Base-by-base conservation (phyloP, 92 coral and sea anemone genomes). In the Epizoanthus fatuus region DNA sequence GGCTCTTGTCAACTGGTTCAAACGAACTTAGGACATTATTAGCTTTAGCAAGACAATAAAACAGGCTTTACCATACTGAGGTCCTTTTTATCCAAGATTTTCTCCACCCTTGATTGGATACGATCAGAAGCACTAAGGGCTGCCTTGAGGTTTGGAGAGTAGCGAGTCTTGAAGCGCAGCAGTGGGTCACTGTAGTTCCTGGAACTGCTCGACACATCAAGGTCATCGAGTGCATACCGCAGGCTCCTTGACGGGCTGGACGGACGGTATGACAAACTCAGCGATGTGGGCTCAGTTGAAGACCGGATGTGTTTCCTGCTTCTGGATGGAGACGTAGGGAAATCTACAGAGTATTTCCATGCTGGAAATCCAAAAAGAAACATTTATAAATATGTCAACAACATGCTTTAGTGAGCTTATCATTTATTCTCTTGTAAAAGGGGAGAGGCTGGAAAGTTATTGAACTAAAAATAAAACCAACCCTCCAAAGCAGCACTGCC, bases 271-370 rank as follows among this genome's bases (percentile, higher is more conserved):
- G 99, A 97, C 53, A 70, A 89, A 35, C 97, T 86, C 45, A 91
- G 84, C 17, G 95, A 86, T 47, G 91, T 75, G 0, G 99, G 99
- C 49, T 92, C 99, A 42, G 99, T 97, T 12, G 95, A 90, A 19
- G 99, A 97, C 16, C 99, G 98, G 63, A 84, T 68, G 80, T 97
- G 99, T 37, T 89, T 89, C 53, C 88, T 78, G 29, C 93, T 81
- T 37, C 93, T 84, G 5, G 88, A 72, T 10, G 94, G 89, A 44
- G 77, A 79, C 14, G 90, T 20, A 4, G 99, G 99, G 65, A 95
- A 97, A 62, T 97, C 99, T 81, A 93, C 99, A 7, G 98, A 93
- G 81, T 97, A 97, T 54, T 97, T 97, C 99, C 99, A 97, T 3
- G 98, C 99, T 97, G 69, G 13, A 75, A 39, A 81, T 13, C 13